Conservation (phyloP, 2,797 vertebrate genomes). For the Galago senegalensis region DNA sequence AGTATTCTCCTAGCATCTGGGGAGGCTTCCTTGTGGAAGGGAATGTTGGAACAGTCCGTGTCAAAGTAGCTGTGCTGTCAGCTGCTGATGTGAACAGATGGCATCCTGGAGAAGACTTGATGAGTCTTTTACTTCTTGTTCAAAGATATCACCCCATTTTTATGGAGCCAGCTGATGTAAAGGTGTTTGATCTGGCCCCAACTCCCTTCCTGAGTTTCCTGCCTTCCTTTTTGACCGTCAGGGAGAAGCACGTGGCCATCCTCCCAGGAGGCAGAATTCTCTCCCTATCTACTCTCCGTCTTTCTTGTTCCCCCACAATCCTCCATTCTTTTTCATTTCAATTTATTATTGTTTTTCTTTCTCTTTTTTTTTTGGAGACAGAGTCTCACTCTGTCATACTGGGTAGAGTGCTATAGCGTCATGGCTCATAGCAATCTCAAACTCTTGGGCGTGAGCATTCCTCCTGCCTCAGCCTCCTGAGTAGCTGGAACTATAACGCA, state of each 20-base stretch:
- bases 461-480: no score
- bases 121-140: conserved; percentile 17
- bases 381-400: no score
- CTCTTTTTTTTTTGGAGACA: no score
- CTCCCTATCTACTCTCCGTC: not conserved
- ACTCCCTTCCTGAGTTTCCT: not conserved
- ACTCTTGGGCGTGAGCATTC: no score
- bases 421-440: no score
- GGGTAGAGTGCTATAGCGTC: no score
- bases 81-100: not conserved
- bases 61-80: not conserved
- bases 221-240: not conserved
- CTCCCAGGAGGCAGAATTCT: not conserved
- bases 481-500: no score
- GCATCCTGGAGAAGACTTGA: not conserved
- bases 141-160: not conserved
- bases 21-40: not conserved
- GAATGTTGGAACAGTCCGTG: not conserved
- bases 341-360: conserved; percentile 56
- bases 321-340: conserved; percentile 38
- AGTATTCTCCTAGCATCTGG: not conserved
- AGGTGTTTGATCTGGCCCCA: not conserved
- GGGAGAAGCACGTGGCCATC: not conserved
- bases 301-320: not conserved
- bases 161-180: not conserved